Evolutionary conservation across 2,797 vertebrate species (phyloP).

Genomic region (Perodicticus potto): DNA sequence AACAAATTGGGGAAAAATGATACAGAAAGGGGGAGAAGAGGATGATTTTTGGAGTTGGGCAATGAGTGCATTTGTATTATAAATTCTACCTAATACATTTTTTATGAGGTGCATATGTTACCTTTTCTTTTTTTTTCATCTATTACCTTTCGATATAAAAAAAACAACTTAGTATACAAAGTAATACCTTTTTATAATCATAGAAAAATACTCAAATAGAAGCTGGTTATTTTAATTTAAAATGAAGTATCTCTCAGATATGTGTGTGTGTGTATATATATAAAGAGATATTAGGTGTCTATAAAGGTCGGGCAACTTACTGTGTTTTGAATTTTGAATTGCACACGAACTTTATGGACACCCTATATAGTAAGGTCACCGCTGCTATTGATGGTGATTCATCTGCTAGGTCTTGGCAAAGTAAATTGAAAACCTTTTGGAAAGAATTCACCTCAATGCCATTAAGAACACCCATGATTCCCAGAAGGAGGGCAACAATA

Average conservation of each 20-base stretch:
- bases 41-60: not conserved
- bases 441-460: too few species aligned
- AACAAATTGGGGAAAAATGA: not conserved
- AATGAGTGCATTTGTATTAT: not conserved
- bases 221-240: not conserved
- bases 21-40: not conserved
- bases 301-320: too few species aligned
- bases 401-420: not conserved
- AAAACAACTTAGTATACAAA: not conserved
- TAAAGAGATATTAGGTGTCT: too few species aligned
- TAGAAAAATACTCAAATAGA: not conserved
- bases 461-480: not conserved
- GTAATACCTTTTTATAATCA: not conserved
- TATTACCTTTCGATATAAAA: not conserved
- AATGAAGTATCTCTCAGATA: not conserved
- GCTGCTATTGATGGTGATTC: not conserved
- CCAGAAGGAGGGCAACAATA: not conserved
- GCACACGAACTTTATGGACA: too few species aligned
- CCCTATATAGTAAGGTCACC: not conserved
- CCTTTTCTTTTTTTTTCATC: not conserved
- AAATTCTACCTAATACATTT: not conserved
- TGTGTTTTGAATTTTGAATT: too few species aligned
- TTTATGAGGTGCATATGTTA: not conserved
- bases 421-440: not conserved
- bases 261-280: too few species aligned